Evolutionary conservation across 1,140 invertebrate genomes (phyloP).

Genomic region (Vollenhovia emeryi): DNA sequence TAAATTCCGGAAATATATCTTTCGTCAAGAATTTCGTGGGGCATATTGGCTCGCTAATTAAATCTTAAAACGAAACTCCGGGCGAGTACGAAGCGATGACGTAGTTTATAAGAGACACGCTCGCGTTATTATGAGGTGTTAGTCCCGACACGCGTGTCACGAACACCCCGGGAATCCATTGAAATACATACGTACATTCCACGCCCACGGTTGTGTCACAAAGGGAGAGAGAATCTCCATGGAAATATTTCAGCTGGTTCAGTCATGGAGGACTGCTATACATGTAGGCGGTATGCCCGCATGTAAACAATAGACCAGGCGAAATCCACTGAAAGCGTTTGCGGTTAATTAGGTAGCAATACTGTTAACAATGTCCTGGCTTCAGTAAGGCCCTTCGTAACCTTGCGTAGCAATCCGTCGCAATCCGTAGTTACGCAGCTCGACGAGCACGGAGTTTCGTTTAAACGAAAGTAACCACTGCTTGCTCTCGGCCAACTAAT

Average conservation of each 20-base stretch:
- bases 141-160: slow-evolving; percentile 25
- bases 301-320: slow-evolving; percentile 76
- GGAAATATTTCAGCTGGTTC: slow-evolving; percentile 75
- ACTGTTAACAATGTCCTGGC: slow-evolving; percentile 77
- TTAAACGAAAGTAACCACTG: slow-evolving; percentile 49
- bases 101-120: slow-evolving; percentile 7
- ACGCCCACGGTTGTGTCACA: slow-evolving; percentile 49
- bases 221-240: slow-evolving; percentile 70
- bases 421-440: slow-evolving; percentile 58
- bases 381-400: slow-evolving; percentile 47
- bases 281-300: slow-evolving; percentile 67
- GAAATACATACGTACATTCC: slow-evolving; percentile 8
- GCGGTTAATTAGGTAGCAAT: slow-evolving; percentile 80
- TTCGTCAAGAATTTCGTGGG: not conserved
- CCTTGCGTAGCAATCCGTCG: slow-evolving; percentile 38
- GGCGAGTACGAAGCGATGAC: not conserved
- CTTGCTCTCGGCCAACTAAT: slow-evolving; percentile 13
- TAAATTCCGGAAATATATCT: slow-evolving; percentile 41
- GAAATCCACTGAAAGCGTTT: slow-evolving; percentile 77
- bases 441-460: slow-evolving; percentile 42
- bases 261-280: slow-evolving; percentile 72
- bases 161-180: slow-evolving; percentile 9
- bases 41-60: slow-evolving; percentile 11
- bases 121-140: slow-evolving; percentile 31
- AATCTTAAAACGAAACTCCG: slow-evolving; percentile 28